phyloP scores from a whole-genome alignment of 2,888 invertebrate genomes.

The Ametastegia equiseti region DNA sequence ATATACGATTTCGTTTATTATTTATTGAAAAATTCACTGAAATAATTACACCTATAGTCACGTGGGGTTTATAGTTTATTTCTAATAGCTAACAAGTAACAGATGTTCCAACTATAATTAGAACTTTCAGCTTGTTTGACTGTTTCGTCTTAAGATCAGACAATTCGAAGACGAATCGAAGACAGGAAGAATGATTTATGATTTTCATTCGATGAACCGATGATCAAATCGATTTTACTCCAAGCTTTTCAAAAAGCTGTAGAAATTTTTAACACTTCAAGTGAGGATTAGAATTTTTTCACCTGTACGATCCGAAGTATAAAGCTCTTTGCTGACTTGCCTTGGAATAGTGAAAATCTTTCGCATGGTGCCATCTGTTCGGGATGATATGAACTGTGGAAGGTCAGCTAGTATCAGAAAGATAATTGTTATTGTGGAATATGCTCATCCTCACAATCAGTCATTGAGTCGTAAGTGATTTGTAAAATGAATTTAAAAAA shows the following conservation, averaged over 20 bases:
- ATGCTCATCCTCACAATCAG: too few relatives aligned
- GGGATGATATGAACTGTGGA: not conserved
- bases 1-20: not conserved
- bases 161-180: not conserved
- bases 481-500: too few relatives aligned
- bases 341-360: not conserved
- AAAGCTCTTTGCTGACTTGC: not conserved
- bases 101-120: not conserved
- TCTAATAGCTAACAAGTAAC: not conserved
- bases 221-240: too few relatives aligned
- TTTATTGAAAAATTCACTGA: not conserved
- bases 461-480: too few relatives aligned
- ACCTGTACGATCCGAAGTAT: not conserved
- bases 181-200: not conserved
- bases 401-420: not conserved
- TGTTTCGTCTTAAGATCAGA: not conserved
- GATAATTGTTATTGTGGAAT: not conserved
- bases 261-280: not conserved
- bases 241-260: not conserved
- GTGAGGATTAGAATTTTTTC: not conserved
- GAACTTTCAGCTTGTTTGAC: not conserved
- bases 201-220: too few relatives aligned
- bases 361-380: slow-evolving; percentile 20
- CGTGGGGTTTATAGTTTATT: not conserved
- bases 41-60: not conserved